phyloP scores from a whole-genome alignment of 1,140 invertebrate species.

The Rhopalosiphum padi region DNA sequence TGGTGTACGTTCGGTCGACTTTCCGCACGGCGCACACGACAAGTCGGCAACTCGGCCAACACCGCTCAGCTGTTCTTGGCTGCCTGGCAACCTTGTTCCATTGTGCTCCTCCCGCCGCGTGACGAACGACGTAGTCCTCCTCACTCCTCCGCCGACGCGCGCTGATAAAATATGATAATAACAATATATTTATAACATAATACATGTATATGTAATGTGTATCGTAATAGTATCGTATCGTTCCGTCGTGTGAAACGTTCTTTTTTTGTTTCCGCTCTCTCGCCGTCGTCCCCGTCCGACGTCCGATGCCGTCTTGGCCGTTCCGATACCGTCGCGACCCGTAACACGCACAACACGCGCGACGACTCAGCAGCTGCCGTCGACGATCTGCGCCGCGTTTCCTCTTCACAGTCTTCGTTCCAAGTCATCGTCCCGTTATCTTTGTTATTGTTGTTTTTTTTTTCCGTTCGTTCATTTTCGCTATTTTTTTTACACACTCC shows the following conservation, averaged over 20 bases:
- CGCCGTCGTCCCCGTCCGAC: neutral
- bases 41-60: neutral
- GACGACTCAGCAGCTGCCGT: neutral
- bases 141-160: neutral
- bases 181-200: neutral
- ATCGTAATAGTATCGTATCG: neutral
- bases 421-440: neutral
- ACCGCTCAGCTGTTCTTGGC: conserved; percentile 28
- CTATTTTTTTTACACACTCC: neutral
- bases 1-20: too few species aligned
- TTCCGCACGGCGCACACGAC: neutral
- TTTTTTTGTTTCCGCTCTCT: neutral
- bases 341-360: neutral
- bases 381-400: neutral
- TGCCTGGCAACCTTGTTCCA: conserved; percentile 34
- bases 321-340: neutral
- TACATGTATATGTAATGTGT: too few species aligned
- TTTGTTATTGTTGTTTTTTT: conserved; percentile 6
- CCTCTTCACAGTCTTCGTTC: neutral
- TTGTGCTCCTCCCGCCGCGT: neutral
- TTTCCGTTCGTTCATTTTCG: neutral
- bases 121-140: neutral
- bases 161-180: conserved; percentile 1
- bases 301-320: neutral
- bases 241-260: neutral